Evolutionary conservation across 2,888 invertebrate species (phyloP).

Genomic region (Galerucella pusilla): DNA sequence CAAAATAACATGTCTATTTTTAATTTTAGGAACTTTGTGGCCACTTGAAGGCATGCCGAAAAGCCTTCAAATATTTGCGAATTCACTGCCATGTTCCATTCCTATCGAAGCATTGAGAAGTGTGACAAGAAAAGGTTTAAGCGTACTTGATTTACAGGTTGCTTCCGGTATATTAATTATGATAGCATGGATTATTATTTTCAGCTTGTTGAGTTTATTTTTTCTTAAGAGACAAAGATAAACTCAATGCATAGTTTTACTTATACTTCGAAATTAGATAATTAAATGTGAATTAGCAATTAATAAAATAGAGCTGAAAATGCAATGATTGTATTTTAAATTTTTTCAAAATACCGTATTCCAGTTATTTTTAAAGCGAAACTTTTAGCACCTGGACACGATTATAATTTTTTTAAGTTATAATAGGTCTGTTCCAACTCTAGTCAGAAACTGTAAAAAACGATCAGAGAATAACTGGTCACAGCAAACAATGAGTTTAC

Average conservation of each 20-base stretch:
- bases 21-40: conserved; percentile 72
- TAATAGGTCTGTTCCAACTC: too few relatives aligned
- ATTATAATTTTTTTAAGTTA: too few relatives aligned
- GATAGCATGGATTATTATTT: conserved; percentile 68
- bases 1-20: background rate
- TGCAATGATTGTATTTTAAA: too few relatives aligned
- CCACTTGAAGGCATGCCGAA: conserved; percentile 75
- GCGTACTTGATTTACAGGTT: conserved; percentile 75
- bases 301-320: too few relatives aligned
- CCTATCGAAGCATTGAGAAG: conserved; percentile 81
- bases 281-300: too few relatives aligned
- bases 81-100: conserved; percentile 77
- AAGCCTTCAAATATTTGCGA: conserved; percentile 55
- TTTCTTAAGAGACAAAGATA: conserved; percentile 48
- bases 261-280: too few relatives aligned
- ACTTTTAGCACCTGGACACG: too few relatives aligned
- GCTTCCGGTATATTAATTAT: conserved; percentile 79
- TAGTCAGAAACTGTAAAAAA: too few relatives aligned
- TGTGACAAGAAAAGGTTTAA: conserved; percentile 80
- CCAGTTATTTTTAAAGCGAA: too few relatives aligned
- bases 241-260: conserved; percentile 11
- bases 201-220: conserved; percentile 53
- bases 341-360: too few relatives aligned
- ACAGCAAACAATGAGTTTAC: too few relatives aligned
- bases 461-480: too few relatives aligned